These are phyloP conservation scores for Apodemia mormo DNA, from an alignment of 2,888 invertebrate genomes.

Conservation along the genomic window DNA sequence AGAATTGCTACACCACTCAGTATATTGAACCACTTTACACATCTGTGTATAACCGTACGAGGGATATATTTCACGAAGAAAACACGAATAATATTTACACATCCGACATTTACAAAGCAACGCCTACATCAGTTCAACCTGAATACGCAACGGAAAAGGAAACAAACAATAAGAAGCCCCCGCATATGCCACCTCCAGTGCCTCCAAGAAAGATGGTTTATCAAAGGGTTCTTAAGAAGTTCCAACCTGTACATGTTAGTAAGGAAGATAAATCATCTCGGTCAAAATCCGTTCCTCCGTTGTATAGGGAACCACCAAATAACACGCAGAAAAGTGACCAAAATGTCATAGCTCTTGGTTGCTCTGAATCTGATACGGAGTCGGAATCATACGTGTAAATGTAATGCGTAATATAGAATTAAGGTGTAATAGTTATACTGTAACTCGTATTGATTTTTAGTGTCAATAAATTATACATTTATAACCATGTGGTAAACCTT, in stretches of 20 bases:
- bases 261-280: slow-evolving; percentile 78
- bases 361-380: slow-evolving; percentile 76
- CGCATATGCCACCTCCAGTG: slow-evolving; percentile 82
- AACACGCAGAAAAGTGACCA: slow-evolving; percentile 59
- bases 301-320: slow-evolving; percentile 70
- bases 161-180: slow-evolving; percentile 65
- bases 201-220: slow-evolving; percentile 81
- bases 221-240: slow-evolving; percentile 80
- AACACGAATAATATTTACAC: slow-evolving; percentile 62
- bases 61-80: slow-evolving; percentile 71
- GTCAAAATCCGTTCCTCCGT: slow-evolving; percentile 72
- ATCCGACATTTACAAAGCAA: slow-evolving; percentile 76
- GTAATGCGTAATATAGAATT: slow-evolving; percentile 29
- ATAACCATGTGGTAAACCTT: too few relatives aligned
- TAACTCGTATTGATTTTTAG: slow-evolving; percentile 15
- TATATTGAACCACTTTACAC: slow-evolving; percentile 75
- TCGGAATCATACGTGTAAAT: slow-evolving; percentile 75
- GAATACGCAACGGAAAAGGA: slow-evolving; percentile 60
- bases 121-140: slow-evolving; percentile 72
- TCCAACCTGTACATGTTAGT: slow-evolving; percentile 84
- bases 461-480: background rate
- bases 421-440: slow-evolving; percentile 36
- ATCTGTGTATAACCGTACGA: slow-evolving; percentile 68
- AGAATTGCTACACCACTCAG: slow-evolving; percentile 71
- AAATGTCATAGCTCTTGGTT: slow-evolving; percentile 67